Evolutionary conservation across 2,797 vertebrate genomes (phyloP), one percentile per base, ranked within the genome.

Genomic region (Dryobates pubescens): DNA sequence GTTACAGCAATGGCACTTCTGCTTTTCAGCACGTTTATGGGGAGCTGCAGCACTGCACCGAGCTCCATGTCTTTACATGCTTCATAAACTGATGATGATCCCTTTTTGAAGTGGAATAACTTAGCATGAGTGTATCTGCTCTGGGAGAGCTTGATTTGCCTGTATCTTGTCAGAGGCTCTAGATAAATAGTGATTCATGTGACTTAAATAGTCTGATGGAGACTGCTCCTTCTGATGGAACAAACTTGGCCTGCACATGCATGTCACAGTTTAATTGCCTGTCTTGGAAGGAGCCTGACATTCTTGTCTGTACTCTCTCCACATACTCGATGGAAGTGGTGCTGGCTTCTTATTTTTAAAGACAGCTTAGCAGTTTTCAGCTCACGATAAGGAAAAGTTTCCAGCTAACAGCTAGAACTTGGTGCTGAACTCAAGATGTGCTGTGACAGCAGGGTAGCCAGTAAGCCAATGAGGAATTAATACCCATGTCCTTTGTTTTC

Each of bases 161-260:
- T 82, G 5, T 74, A 23, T 80, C 51, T 88, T 80, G 73, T 90
- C 82, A 80, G 65, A 77, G 19, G 58, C 45, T 74, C 12, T 22
- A 80, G 86, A 51, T 84, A 90, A 91, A 89, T 34, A 84, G 51
- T 80, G 84, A 85, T 90, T 86, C 20, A 29, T n/a, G 23, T 51
- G 77, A 47, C 36, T 43, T 45, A 34, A 78, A 43, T 13, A 51
- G 13, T 70, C 61, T 64, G 22, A 4, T 57, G 54, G 64, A 49
- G 30, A 29, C 53, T 57, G 23, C 19, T 79, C 17, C 45, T 91
- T 64, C 54, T 70, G 58, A 64, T 27, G 53, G 71, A 69, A 79
- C 63, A 85, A 70, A 53, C 36, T 85, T 89, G 76, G 72, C 73
- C 49, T 89, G 54, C 70, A 29, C 26, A 24, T 57, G 43, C 38